Evolutionary conservation across 2,113 vertebrate genomes (phyloP).

Genomic region (Haemorhous mexicanus): DNA sequence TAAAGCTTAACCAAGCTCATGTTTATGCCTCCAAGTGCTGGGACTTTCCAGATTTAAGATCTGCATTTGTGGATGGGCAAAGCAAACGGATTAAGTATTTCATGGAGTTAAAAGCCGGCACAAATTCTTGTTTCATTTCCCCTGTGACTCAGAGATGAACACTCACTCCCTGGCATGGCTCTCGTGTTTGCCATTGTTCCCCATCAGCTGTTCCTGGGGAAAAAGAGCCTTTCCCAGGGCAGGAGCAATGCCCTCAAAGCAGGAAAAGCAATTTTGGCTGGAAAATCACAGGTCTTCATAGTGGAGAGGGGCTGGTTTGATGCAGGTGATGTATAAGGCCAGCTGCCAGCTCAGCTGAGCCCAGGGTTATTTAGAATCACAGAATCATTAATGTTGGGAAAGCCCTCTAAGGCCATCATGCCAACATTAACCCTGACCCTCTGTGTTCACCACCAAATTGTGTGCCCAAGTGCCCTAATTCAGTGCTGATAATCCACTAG

Average conservation of each 20-base stretch:
- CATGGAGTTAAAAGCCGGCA: background rate
- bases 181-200: background rate
- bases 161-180: background rate
- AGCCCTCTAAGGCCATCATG: background rate
- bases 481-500: background rate
- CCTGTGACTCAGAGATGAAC: constrained; percentile 38
- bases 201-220: background rate
- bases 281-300: background rate
- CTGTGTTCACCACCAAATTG: rapidly evolving
- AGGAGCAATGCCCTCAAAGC: rapidly evolving
- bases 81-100: background rate
- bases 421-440: background rate
- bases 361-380: background rate
- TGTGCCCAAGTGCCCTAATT: background rate
- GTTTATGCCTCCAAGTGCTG: background rate
- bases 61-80: background rate
- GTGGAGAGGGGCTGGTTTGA: background rate
- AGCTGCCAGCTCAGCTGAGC: background rate
- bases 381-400: background rate
- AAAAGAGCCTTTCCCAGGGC: background rate
- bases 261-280: background rate
- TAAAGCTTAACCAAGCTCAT: background rate
- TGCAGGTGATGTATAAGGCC: background rate
- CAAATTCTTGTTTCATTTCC: constrained; percentile 28
- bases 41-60: background rate